Evolutionary conservation across 2,797 vertebrate species (phyloP).

Genomic region (Eulemur mongoz): DNA sequence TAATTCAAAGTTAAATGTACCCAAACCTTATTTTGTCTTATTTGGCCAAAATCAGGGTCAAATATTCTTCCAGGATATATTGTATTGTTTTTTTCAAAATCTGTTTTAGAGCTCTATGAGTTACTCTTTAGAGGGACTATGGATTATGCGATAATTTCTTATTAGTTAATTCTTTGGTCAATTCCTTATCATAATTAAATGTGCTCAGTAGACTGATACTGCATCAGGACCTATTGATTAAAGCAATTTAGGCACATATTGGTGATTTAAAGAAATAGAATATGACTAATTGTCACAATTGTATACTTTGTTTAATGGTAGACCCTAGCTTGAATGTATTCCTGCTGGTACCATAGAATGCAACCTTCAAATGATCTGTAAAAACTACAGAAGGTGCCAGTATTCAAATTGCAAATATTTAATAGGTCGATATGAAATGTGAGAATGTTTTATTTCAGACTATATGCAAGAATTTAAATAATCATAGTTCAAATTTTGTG

Average conservation of each 20-base stretch:
- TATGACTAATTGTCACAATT: not conserved
- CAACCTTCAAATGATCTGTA: not conserved
- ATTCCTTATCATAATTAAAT: not conserved
- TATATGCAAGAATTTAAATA: not conserved
- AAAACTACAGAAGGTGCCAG: not conserved
- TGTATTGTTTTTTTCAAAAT: not conserved
- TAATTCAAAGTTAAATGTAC: not conserved
- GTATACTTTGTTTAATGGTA: not conserved
- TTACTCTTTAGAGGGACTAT: not conserved
- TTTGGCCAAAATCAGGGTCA: not conserved
- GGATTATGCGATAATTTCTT: not conserved
- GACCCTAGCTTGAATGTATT: not conserved
- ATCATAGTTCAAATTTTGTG: not conserved
- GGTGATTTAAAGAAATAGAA: constrained; percentile 5
- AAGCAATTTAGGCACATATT: not conserved
- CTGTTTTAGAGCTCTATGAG: not conserved
- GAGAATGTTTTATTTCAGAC: not conserved
- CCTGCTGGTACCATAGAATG: not conserved
- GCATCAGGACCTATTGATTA: not conserved
- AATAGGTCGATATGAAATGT: not conserved
- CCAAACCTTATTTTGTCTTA: not conserved
- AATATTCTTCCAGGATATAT: not conserved
- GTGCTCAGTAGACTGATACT: not conserved
- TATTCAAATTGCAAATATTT: not conserved
- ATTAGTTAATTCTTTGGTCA: constrained; percentile 30